Base-by-base conservation (phyloP, 2,113 vertebrate genomes). In the Alaudala cheleensis region DNA sequence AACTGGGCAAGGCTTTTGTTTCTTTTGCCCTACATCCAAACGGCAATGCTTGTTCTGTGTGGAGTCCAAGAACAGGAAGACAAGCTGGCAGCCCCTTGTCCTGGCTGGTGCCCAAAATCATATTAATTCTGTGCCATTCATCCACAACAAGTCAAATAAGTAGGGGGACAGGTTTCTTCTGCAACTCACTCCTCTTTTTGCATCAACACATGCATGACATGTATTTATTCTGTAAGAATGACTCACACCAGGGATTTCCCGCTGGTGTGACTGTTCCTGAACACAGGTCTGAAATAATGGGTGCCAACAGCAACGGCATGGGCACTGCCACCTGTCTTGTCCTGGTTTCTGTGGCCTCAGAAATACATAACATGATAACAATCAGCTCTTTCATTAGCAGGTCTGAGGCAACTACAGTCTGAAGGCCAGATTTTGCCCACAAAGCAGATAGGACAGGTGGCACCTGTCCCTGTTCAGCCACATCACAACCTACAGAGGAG, bases 121-220 rank as follows among this genome's bases (percentile, higher is more conserved):
- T 47, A 25, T 66, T 29, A 4, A 34, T 61, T 62, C 17, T 0
- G 0, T 53, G 45, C 18, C 76, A 29, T 53, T 15, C 50, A 50
- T 25, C 53, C 0, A 0, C 33, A 58, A 10, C 2, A 37, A 40
- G 24, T 5, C 0, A 2, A 78, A 45, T 10, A 34, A 81, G 50
- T 0, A n/a, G 12, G 6, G 18, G 14, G 29, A 56, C 20, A 54
- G 39, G 29, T 42, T 74, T 85, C 37, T 42, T 71, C 88, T 81
- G 45, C n/a, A 74, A 22, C 29, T 81, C 28, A 15, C 44, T 74
- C 20, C 33, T 86, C 17, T 34, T 45, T 91, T 66, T 66, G 40
- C 60, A 84, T 25, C 50, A 66, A 65, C 31, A 37, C 13, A 12
- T 8, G 13, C n/a, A 66, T 66, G 39, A 42, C 42, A 45, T 0